These are phyloP conservation scores for Lophotriccus pileatus DNA, from an alignment of 2,797 vertebrate genomes.

Conservation along the genomic window DNA sequence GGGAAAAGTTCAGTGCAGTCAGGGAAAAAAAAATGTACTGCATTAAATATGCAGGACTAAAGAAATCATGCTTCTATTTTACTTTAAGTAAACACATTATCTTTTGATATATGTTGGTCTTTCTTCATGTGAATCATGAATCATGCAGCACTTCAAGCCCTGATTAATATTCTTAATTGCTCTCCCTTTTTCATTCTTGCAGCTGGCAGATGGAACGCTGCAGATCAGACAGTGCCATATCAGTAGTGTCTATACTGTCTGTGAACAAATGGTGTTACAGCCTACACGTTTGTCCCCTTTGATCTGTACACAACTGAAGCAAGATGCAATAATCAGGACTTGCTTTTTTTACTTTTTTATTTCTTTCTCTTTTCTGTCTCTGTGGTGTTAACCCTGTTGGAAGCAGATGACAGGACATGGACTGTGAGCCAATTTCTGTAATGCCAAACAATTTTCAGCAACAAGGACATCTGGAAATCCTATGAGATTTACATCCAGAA, in stretches of 20 bases:
- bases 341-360: background rate
- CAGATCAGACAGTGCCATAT: background rate
- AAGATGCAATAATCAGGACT: constrained; percentile 19
- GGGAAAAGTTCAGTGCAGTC: background rate
- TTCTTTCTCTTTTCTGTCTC: background rate
- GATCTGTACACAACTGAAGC: constrained; percentile 22
- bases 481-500: background rate
- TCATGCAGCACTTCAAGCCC: constrained; percentile 46
- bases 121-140: constrained; percentile 43
- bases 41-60: constrained; percentile 18
- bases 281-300: constrained; percentile 36
- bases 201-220: constrained; percentile 58
- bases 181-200: constrained; percentile 27
- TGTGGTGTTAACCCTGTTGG: background rate
- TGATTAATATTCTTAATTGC: constrained; percentile 70
- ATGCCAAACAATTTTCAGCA: background rate
- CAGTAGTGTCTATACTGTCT: constrained; percentile 14
- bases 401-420: background rate
- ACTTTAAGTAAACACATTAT: constrained; percentile 55
- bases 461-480: background rate
- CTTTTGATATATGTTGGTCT: constrained; percentile 45
- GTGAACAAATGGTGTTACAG: constrained; percentile 19
- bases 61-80: constrained; percentile 49
- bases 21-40: background rate
- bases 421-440: background rate